Base-by-base conservation (phyloP, 2,797 vertebrate genomes). In the Schizopygopsis pylzovi region DNA sequence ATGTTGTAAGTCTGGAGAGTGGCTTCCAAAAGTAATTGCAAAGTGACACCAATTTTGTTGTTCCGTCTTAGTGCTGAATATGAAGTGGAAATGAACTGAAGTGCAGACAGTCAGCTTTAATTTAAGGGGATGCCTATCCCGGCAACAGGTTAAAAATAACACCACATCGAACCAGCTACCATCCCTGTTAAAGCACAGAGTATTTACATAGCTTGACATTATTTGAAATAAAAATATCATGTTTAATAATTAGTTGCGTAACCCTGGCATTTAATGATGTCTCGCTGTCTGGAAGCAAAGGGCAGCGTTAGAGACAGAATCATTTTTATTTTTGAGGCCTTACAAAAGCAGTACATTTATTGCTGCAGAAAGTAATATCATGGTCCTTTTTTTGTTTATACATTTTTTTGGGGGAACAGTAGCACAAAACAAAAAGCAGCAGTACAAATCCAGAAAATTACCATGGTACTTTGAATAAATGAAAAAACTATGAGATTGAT, bases 11-110 rank as follows among this genome's bases (percentile, higher is more conserved):
- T 37, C 76, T 12, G 20, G 41, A 63, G 43, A 80, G 68, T 49
- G 54, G 20, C 77, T 65, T 73, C 77, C 67, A 79, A 79, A 79
- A 61, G 52, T 61, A 79, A 79, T 79, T 71, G 52, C 52, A 79
- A 79, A 85, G 76, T 84, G 83, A 84, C 73, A 68, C 76, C 79
- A 85, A 85, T 79, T 85, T 85, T 71, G 63, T 61, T 85, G 25
- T 79, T 59, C 76, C 18, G 8, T 49, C 83, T 79, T 85, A 71
- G 49, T 45, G 52, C 65, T 47, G 63, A 85, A 79, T 79, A 79
- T 85, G 65, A 79, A 79, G 49, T 61, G 83, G 83, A 84, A 71
- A 71, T 79, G 65, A 65, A 85, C 76, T 71, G 65, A 61, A 85
- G 75, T 79, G 63, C 49, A 70, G 49, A 79, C 63, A 41, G 63